Base-by-base conservation (phyloP, 2,113 vertebrate genomes). In the Perca schrenkii region DNA sequence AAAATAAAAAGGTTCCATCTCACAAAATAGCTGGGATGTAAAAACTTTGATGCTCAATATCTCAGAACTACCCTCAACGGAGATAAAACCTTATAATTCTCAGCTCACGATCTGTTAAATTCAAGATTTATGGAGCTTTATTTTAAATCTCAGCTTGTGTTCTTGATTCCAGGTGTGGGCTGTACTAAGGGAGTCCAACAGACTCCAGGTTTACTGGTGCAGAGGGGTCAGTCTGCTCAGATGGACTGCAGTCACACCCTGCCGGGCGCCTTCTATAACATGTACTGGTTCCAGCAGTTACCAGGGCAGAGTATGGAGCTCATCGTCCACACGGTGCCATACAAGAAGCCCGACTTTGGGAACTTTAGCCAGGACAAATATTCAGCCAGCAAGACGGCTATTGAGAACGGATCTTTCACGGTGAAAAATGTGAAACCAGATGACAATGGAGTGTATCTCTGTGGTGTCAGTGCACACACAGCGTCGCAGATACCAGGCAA, bases 151-250 rank as follows among this genome's bases (percentile, higher is more conserved):
- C 34, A 34, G 34, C 34, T 34, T 34, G 34, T 34, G 34, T 34
- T 34, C 34, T 34, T 34, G 34, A 34, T 34, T 34, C 34, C 34
- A 34, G 34, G 34, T 34, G 34, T 34, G 6, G 34, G 34, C 6
- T 34, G 34, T 34, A 34, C 34, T 34, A 34, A 34, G 34, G 34
- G 6, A 34, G 34, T 34, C 34, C 34, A 34, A 52, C 56, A 34
- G 7, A 34, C 25, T 7, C 58, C 28, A 17, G 28, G 58, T 16
- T 31, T 60, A 31, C 25, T 60, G 25, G 28, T 60, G 58, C 15
- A 60, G 58, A 60, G 58, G 58, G 58, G 58, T 34, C 28, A 34
- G 15, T 60, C 58, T 60, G 58, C 58, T 34, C 25, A 60, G 28
- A 60, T 60, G 28, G 3, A 16, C 15, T 60, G 58, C 15, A 17